Conservation (phyloP, 2,888 invertebrate species). For the Teinopalpus imperialis region DNA sequence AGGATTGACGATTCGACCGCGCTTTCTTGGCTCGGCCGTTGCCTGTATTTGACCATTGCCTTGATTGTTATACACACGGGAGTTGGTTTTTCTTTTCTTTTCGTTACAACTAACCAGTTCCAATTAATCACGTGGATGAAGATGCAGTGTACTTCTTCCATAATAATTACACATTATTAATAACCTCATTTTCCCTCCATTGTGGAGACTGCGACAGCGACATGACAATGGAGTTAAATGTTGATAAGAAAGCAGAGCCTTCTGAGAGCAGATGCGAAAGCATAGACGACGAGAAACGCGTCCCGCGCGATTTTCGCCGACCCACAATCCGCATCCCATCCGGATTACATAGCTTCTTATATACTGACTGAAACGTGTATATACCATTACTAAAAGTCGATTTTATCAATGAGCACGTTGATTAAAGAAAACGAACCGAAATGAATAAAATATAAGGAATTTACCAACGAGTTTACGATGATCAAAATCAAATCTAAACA, state of each 20-base stretch:
- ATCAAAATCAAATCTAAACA: conserved; percentile 20
- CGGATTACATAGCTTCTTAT: conserved; percentile 25
- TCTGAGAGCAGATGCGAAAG: conserved; percentile 41
- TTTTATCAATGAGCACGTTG: neutral
- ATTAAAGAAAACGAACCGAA: too few species aligned
- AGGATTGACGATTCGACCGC: conserved; percentile 30
- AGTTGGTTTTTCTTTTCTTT: conserved; percentile 21
- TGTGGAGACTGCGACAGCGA: too few species aligned
- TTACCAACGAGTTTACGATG: too few species aligned
- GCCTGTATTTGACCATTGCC: conserved; percentile 46
- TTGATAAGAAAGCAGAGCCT: conserved; percentile 56
- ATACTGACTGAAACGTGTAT: conserved; percentile 40
- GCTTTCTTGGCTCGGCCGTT: conserved; percentile 31
- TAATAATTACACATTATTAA: conserved; percentile 29
- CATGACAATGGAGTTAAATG: conserved; percentile 49
- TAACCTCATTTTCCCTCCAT: conserved; percentile 43
- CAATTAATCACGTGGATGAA: conserved; percentile 9
- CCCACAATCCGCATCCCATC: conserved; percentile 43
- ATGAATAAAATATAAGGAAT: neutral
- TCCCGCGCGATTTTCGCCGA: conserved; percentile 54
- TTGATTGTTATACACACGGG: conserved; percentile 29
- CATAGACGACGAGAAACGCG: conserved; percentile 46
- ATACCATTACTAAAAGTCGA: conserved; percentile 27
- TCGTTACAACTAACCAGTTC: conserved; percentile 17
- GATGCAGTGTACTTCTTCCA: neutral